Evolutionary conservation across 2,888 invertebrate species (phyloP), one percentile per base, ranked within the genome.

Genomic region (Ctenicera cuprea): DNA sequence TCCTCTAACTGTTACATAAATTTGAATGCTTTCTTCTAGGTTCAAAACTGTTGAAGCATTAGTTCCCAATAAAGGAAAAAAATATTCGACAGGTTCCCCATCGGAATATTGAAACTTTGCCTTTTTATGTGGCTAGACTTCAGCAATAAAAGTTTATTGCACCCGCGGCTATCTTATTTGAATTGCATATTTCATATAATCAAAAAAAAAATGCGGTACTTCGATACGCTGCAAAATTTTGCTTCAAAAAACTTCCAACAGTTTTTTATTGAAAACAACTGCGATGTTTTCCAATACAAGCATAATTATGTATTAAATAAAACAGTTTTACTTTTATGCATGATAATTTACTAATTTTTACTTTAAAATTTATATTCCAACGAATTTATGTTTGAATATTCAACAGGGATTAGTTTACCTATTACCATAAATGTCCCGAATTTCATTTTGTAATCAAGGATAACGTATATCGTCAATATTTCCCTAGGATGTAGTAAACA

Each of bases 101-200:
- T 26, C 30, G 12, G 11, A 59, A 59, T 59, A 59, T 59, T 59
- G 59, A 59, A 57, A 38, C n/a, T 20, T 18, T 30, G 8, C 20
- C 20, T 37, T 54, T 14, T 54, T 30, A n/a, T 54, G 26, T 30
- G 54, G 14, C 54, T 30, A 54, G 54, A 59, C 18, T 38, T 37
- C 38, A 11, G 59, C 59, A 37, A 37, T 59, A 59, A 59, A 59
- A 59, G 59, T 59, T 59, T 59, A 59, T 18, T 38, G 59, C 38
- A 37, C 30, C 37, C 18, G 4, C 16, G 38, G 59, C 8, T 38
- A 37, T 11, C 38, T 37, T 59, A 59, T 59, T 59, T 59, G 38
- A 59, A 59, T 38, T 59, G 59, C 59, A 59, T 38, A 37, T 59
- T 26, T 26, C 14, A 50, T 30, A 54, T n/a, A 54, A 54, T 54